Percentiles rank a stretch among this genome's conserved stretches.
phyloP scores from a whole-genome alignment of 2,888 invertebrate species.

The Escarpia spicata region DNA sequence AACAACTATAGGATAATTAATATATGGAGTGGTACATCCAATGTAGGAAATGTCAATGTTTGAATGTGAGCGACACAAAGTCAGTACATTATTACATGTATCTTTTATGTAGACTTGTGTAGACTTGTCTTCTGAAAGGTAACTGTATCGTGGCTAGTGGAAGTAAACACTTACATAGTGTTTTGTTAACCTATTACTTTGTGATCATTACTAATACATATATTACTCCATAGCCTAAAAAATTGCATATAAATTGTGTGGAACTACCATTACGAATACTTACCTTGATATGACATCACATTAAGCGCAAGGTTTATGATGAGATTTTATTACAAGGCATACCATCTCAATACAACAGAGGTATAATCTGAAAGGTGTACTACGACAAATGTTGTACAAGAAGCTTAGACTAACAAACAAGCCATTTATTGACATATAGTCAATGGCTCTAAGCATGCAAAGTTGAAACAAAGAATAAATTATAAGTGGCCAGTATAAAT shows the following conservation, averaged over 20 bases:
- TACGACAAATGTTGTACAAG: not conserved
- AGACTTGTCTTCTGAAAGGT: too few relatives aligned
- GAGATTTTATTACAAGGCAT: constrained; percentile 16
- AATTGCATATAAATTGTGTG: not conserved
- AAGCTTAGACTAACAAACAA: constrained; percentile 16
- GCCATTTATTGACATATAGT: not conserved
- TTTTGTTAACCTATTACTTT: too few relatives aligned
- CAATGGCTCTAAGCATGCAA: not conserved
- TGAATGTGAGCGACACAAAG: too few relatives aligned
- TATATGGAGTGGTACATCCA: too few relatives aligned
- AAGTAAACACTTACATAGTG: too few relatives aligned
- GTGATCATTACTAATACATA: too few relatives aligned
- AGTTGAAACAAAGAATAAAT: constrained; percentile 12
- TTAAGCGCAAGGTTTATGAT: not conserved
- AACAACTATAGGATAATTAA: too few relatives aligned
- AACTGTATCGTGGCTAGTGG: too few relatives aligned
- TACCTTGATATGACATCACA: not conserved
- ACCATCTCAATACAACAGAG: constrained; percentile 3
- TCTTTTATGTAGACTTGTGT: too few relatives aligned
- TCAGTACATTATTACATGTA: too few relatives aligned
- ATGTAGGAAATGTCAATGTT: too few relatives aligned
- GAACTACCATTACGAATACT: not conserved
- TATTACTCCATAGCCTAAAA: not conserved
- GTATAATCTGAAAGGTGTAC: not conserved
- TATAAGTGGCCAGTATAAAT: constrained; percentile 13